Percentiles rank a stretch among this genome's conserved stretches.
Evolutionary conservation across 1,140 invertebrate genomes (phyloP).

Genomic region (Maniola jurtina): DNA sequence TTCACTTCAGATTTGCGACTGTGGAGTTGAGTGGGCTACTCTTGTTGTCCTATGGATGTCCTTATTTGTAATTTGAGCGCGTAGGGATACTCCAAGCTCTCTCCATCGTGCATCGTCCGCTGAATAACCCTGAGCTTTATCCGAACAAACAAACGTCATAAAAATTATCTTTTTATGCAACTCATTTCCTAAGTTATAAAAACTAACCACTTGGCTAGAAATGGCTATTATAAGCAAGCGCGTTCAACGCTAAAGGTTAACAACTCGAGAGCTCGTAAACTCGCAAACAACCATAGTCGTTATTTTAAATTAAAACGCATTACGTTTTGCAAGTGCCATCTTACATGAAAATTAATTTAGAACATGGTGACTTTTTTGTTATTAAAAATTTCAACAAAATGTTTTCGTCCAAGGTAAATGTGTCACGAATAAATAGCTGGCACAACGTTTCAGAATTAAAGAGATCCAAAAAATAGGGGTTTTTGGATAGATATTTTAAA

Average conservation of each 20-base stretch:
- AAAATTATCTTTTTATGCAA: neutral
- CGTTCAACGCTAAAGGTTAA: constrained; percentile 23
- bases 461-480: too few relatives aligned
- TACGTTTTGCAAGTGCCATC: constrained; percentile 18
- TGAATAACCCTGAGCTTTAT: too few relatives aligned
- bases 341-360: constrained; percentile 24
- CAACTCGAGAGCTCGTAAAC: constrained; percentile 22
- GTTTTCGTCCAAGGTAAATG: too few relatives aligned
- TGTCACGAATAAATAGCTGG: too few relatives aligned
- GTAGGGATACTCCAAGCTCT: too few relatives aligned
- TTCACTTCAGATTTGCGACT: too few relatives aligned
- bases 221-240: constrained; percentile 7
- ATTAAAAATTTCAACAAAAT: neutral
- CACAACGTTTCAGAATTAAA: too few relatives aligned
- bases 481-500: too few relatives aligned
- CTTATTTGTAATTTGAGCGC: neutral
- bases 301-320: constrained; percentile 27
- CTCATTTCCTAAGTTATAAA: neutral
- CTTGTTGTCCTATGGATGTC: too few relatives aligned
- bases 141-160: too few relatives aligned
- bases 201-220: constrained; percentile 7
- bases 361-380: constrained; percentile 1
- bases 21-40: too few relatives aligned
- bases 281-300: constrained; percentile 21
- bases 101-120: too few relatives aligned